Percentiles rank a stretch among this genome's conserved stretches.
These are phyloP conservation scores for Heterodera carotae DNA, from an alignment of 1,140 invertebrate species.

Conservation along the genomic window DNA sequence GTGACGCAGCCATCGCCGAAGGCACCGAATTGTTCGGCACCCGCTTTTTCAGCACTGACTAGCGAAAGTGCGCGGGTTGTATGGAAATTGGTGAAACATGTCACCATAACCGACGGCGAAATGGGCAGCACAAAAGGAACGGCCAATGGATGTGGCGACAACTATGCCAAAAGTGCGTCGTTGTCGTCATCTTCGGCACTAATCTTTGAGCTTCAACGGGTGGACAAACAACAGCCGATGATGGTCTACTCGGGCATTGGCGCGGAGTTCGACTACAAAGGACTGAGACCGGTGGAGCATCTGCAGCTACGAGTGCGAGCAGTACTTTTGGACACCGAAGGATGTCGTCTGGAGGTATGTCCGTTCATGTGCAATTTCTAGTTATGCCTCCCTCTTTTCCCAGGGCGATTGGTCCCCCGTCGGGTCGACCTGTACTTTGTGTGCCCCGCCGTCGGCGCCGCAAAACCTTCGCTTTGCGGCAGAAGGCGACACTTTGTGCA, in stretches of 20 bases:
- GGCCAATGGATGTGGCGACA: background rate
- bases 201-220: slow-evolving; percentile 56
- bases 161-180: background rate
- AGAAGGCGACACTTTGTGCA: background rate
- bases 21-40: slow-evolving; percentile 36
- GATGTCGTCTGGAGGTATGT: slow-evolving; percentile 45
- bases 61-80: slow-evolving; percentile 10
- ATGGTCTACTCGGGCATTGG: slow-evolving; percentile 55
- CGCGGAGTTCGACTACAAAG: slow-evolving; percentile 44
- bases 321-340: slow-evolving; percentile 55
- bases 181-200: slow-evolving; percentile 34
- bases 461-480: slow-evolving; percentile 39
- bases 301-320: slow-evolving; percentile 54
- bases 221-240: slow-evolving; percentile 55
- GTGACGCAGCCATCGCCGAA: background rate
- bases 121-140: slow-evolving; percentile 1
- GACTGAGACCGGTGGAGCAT: slow-evolving; percentile 55
- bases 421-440: slow-evolving; percentile 54
- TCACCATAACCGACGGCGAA: too few species aligned
- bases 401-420: slow-evolving; percentile 57
- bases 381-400: too few species aligned
- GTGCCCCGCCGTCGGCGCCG: slow-evolving; percentile 42
- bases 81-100: slow-evolving; percentile 14
- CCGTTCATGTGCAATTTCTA: background rate
- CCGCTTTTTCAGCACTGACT: slow-evolving; percentile 39